Base-by-base conservation (phyloP, 2,113 vertebrate genomes). In the Alligator mississippiensis region DNA sequence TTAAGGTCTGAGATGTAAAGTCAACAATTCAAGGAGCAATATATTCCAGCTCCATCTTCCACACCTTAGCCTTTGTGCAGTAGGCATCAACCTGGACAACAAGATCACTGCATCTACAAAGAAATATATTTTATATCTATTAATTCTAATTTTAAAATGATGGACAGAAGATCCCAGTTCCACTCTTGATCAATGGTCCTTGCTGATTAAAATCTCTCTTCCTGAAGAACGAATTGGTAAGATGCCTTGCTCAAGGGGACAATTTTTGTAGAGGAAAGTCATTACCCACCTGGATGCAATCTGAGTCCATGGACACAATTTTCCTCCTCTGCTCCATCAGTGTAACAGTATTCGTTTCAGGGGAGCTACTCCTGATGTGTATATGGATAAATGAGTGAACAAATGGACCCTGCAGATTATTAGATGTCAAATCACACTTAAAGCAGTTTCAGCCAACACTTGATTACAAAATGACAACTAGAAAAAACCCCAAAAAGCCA, bases 201-300 rank as follows among this genome's bases (percentile, higher is more conserved):
- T 94, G 87, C 94, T 97, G 96, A 97, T 97, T 97, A 97, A 96
- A 97, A 95, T 92, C 93, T 95, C 94, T 94, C 96, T 94, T 96
- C 96, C 96, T 93, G 88, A 93, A 90, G 70, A 94, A 92, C 58
- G 72, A 61, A 55, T 93, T 77, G 87, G 94, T 15, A 34, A 95
- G 25, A 61, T 94, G 89, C 94, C 93, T 92, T 94, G 93, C 89
- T 87, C 89, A 94, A 90, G 70, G 88, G 94, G 92, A 88, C 27
- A 89, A 94, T 93, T 95, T 95, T 95, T 94, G 94, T 30, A 90
- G 94, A 93, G 96, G 95, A 94, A 96, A 96, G 95, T 12, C 9
- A 28, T 72, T 11, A 34, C 68, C 30, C 22, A 19, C 38, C 68
- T 21, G 19, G 30, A n/a, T 22, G 30, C 19, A 38, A 72, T 72